A percentile compares a stretch with the other conserved stretches of the same genome.
Evolutionary conservation across 2,888 invertebrate species (phyloP).

Genomic region (Lamellibrachia satsuma): DNA sequence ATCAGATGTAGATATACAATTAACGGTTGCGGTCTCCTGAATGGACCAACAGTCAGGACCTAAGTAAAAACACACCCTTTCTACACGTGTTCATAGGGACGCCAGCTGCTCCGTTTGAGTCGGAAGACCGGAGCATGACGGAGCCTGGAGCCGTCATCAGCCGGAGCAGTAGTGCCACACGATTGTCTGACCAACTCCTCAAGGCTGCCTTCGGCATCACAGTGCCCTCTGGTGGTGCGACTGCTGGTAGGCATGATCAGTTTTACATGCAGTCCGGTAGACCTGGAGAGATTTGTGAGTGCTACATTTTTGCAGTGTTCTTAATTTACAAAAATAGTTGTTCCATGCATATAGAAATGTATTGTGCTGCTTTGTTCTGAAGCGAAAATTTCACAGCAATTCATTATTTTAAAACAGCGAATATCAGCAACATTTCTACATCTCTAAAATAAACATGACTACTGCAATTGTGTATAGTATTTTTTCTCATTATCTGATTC

Average conservation of each 20-base stretch:
- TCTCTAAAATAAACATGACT: background rate
- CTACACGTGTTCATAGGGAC: background rate
- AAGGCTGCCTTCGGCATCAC: conserved; percentile 50
- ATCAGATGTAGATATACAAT: no score
- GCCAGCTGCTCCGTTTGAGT: background rate
- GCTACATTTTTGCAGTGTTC: background rate
- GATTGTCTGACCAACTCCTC: conserved; percentile 47
- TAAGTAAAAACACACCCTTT: background rate
- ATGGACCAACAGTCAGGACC: background rate
- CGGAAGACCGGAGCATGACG: conserved; percentile 26
- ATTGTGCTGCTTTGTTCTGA: background rate
- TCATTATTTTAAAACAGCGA: background rate
- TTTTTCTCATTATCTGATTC: no score
- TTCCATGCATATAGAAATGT: background rate
- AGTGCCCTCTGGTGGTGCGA: conserved; percentile 24
- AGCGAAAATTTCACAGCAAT: background rate
- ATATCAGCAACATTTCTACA: background rate
- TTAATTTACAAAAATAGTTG: conserved; percentile 13
- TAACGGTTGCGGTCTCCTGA: background rate
- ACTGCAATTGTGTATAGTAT: background rate
- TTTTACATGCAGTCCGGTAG: background rate
- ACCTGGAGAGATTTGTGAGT: background rate
- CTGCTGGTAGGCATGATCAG: conserved; percentile 19
- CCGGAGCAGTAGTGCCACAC: conserved; percentile 28
- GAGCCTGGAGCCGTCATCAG: conserved; percentile 28